Evolutionary conservation across 2,113 vertebrate species (phyloP).

Genomic region (Chamaea fasciata): DNA sequence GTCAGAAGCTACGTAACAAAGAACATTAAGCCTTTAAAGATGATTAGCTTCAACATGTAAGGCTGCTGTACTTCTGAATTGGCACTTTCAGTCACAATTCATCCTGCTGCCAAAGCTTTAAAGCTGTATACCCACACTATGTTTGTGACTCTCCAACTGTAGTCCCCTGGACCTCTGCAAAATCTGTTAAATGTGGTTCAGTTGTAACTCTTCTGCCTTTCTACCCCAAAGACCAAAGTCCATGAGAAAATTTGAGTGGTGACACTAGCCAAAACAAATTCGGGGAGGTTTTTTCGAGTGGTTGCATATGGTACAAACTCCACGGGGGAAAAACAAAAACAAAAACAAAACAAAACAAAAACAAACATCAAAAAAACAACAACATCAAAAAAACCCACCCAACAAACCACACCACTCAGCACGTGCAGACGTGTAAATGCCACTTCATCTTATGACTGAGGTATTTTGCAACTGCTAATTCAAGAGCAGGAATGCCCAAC

Average conservation of each 20-base stretch:
- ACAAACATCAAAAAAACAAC: too few relatives aligned
- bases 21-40: background rate
- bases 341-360: too few relatives aligned
- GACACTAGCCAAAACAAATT: background rate
- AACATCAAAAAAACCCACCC: too few relatives aligned
- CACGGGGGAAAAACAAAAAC: accelerated
- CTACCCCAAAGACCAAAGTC: background rate
- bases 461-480: background rate
- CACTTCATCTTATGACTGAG: background rate
- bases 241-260: background rate
- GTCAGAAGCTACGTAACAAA: background rate
- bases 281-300: background rate
- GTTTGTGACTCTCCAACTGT: background rate
- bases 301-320: background rate
- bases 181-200: background rate
- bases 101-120: background rate
- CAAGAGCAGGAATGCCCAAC: background rate
- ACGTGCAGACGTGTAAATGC: background rate
- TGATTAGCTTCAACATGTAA: background rate
- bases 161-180: background rate
- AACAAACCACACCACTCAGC: too few relatives aligned
- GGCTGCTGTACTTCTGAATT: background rate
- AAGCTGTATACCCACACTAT: background rate
- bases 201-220: background rate
- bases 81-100: background rate